Evolutionary conservation across 2,797 vertebrate genomes (phyloP), one percentile per base, ranked within the genome.

Genomic region (Neoniphon sammara): DNA sequence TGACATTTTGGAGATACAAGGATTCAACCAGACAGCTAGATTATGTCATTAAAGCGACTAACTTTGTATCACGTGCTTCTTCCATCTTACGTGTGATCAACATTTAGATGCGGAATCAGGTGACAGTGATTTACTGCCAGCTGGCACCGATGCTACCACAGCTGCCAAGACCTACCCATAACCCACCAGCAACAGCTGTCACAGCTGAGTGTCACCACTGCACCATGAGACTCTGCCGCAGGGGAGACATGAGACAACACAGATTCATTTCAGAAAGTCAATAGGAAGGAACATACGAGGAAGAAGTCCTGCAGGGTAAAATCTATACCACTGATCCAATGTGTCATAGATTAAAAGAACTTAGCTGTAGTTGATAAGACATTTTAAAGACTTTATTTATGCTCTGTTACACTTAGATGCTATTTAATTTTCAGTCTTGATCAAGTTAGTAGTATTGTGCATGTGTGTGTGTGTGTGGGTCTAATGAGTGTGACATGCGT

Each of bases 141-240:
- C 83, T 90, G 89, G 85, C 89, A 89, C 82, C 80, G 85, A 68
- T 46, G 78, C 55, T 61, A 53, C 75, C 61, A 73, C 89, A 88
- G 84, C 80, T 87, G 83, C 80, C 77, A 69, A 80, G 88, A 91
- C 89, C 87, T 78, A 71, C 83, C 83, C 78, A 63, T 83, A 89
- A 91, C 89, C 85, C 87, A 84, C 80, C 85, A 80, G 80, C 82
- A 81, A 47, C 77, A 78, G 88, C 88, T 86, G 87, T 84, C 84
- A 83, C 83, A 72, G 77, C 69, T 8, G 70, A 83, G 80, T 78
- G 89, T 83, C 87, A 81, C 81, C 77, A 7, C 75, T 42, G 75
- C 57, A 75, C 77, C 65, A 18, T 50, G 54, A 60, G 36, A 71
- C 71, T 6, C 21, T 53, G 11, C 60, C 18, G 54, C 50, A 34